These are phyloP conservation scores for Xiphophorus birchmanni DNA, from an alignment of 2,797 vertebrate genomes.

Conservation along the genomic window DNA sequence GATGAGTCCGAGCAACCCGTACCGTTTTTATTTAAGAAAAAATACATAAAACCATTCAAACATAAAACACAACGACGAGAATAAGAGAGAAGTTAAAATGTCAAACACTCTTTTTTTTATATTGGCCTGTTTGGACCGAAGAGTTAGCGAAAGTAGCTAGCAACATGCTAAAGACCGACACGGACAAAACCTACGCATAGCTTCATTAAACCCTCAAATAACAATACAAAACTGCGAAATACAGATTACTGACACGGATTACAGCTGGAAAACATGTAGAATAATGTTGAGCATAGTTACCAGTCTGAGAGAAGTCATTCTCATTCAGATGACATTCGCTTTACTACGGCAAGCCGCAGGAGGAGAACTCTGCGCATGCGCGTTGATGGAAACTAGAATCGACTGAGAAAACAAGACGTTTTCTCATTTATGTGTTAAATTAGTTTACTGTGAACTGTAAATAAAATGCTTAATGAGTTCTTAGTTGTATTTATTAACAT, in stretches of 20 bases:
- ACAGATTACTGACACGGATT: background rate
- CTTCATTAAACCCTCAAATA: background rate
- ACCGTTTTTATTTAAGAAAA: background rate
- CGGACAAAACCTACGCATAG: background rate
- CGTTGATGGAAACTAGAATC: background rate
- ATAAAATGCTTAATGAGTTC: background rate
- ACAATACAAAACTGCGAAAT: background rate
- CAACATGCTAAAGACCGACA: slow-evolving; percentile 44
- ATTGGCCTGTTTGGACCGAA: background rate
- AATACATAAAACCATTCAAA: too few species aligned
- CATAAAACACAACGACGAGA: fast-evolving
- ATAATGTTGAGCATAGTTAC: slow-evolving; percentile 31
- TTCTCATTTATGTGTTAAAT: background rate
- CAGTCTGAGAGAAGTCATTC: slow-evolving; percentile 64
- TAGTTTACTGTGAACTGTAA: background rate
- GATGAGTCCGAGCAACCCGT: fast-evolving
- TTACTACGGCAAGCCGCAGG: slow-evolving; percentile 58
- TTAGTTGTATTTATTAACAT: too few species aligned
- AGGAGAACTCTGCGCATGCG: slow-evolving; percentile 11
- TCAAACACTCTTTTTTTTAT: background rate
- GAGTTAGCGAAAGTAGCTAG: slow-evolving; percentile 24
- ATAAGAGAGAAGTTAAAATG: background rate
- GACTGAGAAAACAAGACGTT: background rate
- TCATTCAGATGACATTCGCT: background rate
- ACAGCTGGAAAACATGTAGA: too few species aligned